Conservation (phyloP, 2,113 vertebrate species). For the Caracal caracal region DNA sequence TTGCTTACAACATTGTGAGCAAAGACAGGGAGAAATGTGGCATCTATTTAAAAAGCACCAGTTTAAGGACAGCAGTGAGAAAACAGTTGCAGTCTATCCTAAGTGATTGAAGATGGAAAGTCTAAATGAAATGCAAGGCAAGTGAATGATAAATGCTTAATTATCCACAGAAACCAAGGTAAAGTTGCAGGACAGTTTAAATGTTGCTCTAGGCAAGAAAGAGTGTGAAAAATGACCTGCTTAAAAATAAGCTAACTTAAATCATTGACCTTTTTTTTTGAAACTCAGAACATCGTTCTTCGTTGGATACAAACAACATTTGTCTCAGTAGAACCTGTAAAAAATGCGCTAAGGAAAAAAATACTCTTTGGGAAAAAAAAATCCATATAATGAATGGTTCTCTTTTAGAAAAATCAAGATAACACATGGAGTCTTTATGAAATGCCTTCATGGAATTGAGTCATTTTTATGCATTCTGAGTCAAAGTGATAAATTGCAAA, state of each 20-base stretch:
- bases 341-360: constrained; percentile 42
- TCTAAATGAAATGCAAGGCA: constrained; percentile 62
- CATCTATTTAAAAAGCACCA: constrained; percentile 60
- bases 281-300: constrained; percentile 72
- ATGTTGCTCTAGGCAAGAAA: constrained; percentile 60
- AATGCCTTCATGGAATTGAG: constrained; percentile 37
- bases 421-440: constrained; percentile 37
- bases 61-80: constrained; percentile 49
- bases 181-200: constrained; percentile 44
- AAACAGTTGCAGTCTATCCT: constrained; percentile 48
- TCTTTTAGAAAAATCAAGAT: constrained; percentile 62
- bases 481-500: constrained; percentile 54
- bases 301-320: constrained; percentile 68
- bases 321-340: constrained; percentile 66
- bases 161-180: constrained; percentile 62
- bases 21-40: constrained; percentile 37
- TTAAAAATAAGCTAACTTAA: constrained; percentile 79
- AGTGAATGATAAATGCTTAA: constrained; percentile 74
- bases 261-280: constrained; percentile 74
- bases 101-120: constrained; percentile 46
- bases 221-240: constrained; percentile 73
- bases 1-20: constrained; percentile 62
- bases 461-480: constrained; percentile 25
- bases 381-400: constrained; percentile 49
- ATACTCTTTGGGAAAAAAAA: constrained; percentile 3